These are phyloP conservation scores for Pituophis catenifer DNA, from an alignment of 2,113 vertebrate genomes.

Conservation along the genomic window DNA sequence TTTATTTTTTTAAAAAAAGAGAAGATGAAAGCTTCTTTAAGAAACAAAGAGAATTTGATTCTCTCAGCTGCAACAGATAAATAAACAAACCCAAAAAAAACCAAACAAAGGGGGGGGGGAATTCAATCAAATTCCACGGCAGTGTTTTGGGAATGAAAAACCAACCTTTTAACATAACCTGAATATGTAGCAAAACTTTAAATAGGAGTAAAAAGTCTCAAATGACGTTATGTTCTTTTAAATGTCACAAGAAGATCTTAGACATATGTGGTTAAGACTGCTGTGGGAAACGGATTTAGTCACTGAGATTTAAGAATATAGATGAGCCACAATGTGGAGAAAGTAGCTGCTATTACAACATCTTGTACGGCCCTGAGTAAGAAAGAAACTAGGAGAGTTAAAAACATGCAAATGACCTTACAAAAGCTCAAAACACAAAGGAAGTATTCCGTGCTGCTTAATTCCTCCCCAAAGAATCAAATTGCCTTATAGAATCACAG, in stretches of 20 bases:
- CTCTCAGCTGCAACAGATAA: too few species aligned
- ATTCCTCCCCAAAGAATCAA: not conserved
- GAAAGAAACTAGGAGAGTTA: not conserved
- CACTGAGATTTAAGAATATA: not conserved
- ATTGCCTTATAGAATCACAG: not conserved
- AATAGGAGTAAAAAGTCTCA: not conserved
- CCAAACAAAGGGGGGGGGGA: too few species aligned
- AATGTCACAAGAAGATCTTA: not conserved
- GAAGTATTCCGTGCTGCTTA: not conserved
- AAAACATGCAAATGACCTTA: not conserved
- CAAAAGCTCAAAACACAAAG: not conserved
- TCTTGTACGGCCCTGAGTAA: not conserved
- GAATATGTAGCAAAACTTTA: not conserved
- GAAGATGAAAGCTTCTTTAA: too few species aligned
- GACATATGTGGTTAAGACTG: not conserved
- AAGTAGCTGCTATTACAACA: not conserved
- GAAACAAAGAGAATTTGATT: too few species aligned
- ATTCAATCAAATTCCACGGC: not conserved
- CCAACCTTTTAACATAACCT: not conserved
- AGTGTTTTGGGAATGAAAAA: not conserved
- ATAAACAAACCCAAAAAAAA: too few species aligned
- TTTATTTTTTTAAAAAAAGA: too few species aligned
- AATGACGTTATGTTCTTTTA: not conserved
- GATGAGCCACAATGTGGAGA: not conserved
- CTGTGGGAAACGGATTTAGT: not conserved